Conservation (phyloP, 2,113 vertebrate genomes). For the Oceanodroma tethys region DNA sequence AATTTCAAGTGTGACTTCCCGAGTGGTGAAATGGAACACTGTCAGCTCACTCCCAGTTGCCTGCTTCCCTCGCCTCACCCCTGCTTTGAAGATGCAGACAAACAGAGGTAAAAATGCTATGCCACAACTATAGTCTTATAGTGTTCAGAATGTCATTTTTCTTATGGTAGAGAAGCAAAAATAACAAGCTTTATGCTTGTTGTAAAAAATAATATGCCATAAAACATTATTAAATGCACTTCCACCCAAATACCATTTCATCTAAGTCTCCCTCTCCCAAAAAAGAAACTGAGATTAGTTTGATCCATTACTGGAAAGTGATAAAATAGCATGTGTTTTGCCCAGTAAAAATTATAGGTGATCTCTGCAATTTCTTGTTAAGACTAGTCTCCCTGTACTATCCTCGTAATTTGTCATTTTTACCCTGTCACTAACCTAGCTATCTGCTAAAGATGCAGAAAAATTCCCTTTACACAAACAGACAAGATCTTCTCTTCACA, state of each 20-base stretch:
- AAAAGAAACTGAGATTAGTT: background rate
- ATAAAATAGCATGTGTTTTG: slow-evolving; percentile 10
- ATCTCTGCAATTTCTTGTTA: slow-evolving; percentile 5
- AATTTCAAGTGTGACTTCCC: background rate
- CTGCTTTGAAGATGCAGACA: background rate
- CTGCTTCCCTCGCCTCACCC: background rate
- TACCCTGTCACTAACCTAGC: background rate
- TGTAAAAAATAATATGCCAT: slow-evolving; percentile 12
- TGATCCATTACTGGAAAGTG: background rate
- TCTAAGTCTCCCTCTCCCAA: background rate
- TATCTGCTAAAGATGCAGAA: background rate
- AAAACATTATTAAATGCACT: slow-evolving; percentile 1
- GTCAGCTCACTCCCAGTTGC: background rate
- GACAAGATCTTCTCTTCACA: background rate
- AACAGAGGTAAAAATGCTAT: background rate
- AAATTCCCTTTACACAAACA: background rate
- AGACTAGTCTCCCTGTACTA: background rate
- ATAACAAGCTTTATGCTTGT: background rate
- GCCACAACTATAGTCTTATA: background rate
- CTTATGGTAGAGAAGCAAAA: background rate
- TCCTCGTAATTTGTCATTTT: background rate
- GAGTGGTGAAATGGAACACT: background rate
- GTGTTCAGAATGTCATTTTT: background rate
- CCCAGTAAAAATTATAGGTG: slow-evolving; percentile 13
- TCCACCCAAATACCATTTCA: background rate